A percentile compares a stretch with the other conserved stretches of the same genome.
Conservation (phyloP, 2,888 invertebrate genomes). For the Arrhopalites spinosus region DNA sequence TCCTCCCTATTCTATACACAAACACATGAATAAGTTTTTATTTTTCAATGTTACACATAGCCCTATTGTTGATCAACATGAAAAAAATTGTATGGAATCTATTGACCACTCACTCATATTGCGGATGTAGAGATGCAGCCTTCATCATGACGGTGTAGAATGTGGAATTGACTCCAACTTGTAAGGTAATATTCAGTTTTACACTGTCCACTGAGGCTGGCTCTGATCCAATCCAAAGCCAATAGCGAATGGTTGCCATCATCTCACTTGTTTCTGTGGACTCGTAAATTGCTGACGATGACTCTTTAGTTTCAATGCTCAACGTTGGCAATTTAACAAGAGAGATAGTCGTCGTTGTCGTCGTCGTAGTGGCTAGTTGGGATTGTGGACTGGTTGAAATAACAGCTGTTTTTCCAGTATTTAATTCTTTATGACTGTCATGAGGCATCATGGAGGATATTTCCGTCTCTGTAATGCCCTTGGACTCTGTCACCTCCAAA, state of each 20-base stretch:
- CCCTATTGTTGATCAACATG: too few species aligned
- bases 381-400: neutral
- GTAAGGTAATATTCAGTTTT: slow-evolving; percentile 69
- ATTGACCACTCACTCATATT: slow-evolving; percentile 33
- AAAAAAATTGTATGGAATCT: neutral
- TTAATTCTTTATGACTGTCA: neutral
- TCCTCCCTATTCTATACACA: neutral
- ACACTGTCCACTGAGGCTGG: slow-evolving; percentile 73
- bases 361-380: neutral
- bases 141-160: slow-evolving; percentile 76
- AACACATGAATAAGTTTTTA: neutral
- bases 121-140: slow-evolving; percentile 70
- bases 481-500: neutral
- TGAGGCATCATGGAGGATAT: neutral
- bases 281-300: neutral
- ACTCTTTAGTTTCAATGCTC: slow-evolving; percentile 38
- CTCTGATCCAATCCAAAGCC: slow-evolving; percentile 86
- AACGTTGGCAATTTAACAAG: neutral
- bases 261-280: slow-evolving; percentile 51
- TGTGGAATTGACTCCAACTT: slow-evolving; percentile 73
- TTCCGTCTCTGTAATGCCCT: neutral
- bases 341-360: neutral
- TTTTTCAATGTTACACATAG: neutral
- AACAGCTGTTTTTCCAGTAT: neutral
- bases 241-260: slow-evolving; percentile 74